Evolutionary conservation across 2,113 vertebrate genomes (phyloP).

Genomic region (Lethenteron camtschaticum): DNA sequence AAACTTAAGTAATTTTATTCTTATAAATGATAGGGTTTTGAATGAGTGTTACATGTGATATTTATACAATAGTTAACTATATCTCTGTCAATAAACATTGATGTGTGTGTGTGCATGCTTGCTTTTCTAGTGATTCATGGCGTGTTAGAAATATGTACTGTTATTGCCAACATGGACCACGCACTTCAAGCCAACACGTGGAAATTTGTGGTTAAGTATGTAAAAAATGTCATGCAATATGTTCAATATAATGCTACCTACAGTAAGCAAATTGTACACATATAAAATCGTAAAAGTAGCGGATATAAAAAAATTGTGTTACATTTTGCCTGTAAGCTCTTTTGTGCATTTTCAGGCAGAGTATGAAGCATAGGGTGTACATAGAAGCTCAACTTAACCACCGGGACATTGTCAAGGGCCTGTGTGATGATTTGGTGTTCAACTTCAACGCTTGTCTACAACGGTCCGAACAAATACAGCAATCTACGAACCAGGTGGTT

Average conservation of each 20-base stretch:
- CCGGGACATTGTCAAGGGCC: slow-evolving; percentile 30
- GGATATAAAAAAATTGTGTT: too few relatives aligned
- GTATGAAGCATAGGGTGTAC: slow-evolving; percentile 50
- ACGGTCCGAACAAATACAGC: slow-evolving; percentile 43
- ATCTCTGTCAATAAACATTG: not conserved
- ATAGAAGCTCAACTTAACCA: slow-evolving; percentile 54
- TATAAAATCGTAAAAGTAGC: too few relatives aligned
- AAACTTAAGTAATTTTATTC: not conserved
- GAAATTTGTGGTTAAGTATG: slow-evolving; percentile 92
- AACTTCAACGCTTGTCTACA: slow-evolving; percentile 47
- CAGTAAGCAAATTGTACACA: too few relatives aligned
- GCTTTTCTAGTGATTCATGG: slow-evolving; percentile 51
- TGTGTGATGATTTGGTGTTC: slow-evolving; percentile 46
- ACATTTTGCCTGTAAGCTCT: too few relatives aligned
- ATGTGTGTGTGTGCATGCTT: not conserved
- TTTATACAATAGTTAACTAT: slow-evolving; percentile 1
- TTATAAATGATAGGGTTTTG: not conserved
- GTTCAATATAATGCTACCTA: too few relatives aligned
- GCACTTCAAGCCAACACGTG: slow-evolving; percentile 84
- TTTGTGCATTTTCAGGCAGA: slow-evolving; percentile 36
- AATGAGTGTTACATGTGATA: not conserved
- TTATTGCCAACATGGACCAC: slow-evolving; percentile 69
- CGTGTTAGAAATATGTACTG: slow-evolving; percentile 57
- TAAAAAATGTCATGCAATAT: slow-evolving; percentile 8
- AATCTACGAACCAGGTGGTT: slow-evolving; percentile 24